Evolutionary conservation across 2,888 invertebrate genomes (phyloP).

Genomic region (Amaurobius ferox): DNA sequence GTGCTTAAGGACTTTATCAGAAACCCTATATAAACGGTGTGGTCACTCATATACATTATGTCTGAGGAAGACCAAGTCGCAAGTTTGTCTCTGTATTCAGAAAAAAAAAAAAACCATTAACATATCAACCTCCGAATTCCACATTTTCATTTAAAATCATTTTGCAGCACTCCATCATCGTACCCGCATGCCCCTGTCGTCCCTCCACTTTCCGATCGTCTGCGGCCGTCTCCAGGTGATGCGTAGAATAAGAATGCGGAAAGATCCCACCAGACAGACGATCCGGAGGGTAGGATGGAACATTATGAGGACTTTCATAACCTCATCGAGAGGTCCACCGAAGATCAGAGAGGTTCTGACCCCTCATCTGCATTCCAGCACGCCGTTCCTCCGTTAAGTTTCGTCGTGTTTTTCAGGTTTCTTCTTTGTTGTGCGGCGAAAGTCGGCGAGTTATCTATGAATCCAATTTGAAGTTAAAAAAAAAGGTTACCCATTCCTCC

Average conservation of each 20-base stretch:
- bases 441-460: not conserved
- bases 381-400: not conserved
- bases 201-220: not conserved
- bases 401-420: conserved; percentile 4
- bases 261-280: not conserved
- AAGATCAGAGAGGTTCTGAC: not conserved
- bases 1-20: no score
- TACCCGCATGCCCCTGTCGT: not conserved
- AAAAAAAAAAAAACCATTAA: no score
- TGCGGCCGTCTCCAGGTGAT: not conserved
- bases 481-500: conserved; percentile 10
- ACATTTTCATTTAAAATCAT: no score
- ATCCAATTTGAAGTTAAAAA: not conserved
- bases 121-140: no score
- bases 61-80: no score
- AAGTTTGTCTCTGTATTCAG: no score
- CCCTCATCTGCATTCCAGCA: not conserved
- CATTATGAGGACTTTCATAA: not conserved
- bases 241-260: not conserved
- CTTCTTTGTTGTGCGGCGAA: not conserved
- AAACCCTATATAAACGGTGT: no score
- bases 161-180: not conserved
- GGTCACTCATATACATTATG: no score
- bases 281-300: not conserved
- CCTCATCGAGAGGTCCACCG: not conserved